A percentile compares a stretch with the other conserved stretches of the same genome.
phyloP scores from a whole-genome alignment of 2,113 vertebrate species.

The Pomatostomus ruficeps region DNA sequence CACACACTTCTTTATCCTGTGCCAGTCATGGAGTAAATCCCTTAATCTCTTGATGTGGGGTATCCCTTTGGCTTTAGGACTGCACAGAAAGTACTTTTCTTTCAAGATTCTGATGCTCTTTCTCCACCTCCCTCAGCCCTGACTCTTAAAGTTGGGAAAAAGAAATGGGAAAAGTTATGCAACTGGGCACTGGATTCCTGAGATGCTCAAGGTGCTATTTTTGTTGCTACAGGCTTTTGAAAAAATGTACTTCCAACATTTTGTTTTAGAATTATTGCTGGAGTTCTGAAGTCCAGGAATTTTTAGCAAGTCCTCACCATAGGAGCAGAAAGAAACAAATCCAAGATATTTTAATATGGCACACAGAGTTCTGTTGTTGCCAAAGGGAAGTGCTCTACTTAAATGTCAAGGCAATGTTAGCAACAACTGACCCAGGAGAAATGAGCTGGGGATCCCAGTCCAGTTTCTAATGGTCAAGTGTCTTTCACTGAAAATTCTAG shows the following conservation, averaged over 20 bases:
- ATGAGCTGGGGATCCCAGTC: background rate
- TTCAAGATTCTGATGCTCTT: background rate
- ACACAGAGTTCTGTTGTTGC: conserved; percentile 2
- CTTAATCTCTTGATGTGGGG: background rate
- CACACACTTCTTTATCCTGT: background rate
- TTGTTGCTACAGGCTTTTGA: conserved; percentile 43
- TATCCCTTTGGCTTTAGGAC: background rate
- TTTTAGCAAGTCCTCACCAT: conserved; percentile 56
- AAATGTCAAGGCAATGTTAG: conserved; percentile 10
- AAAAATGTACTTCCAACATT: conserved; percentile 58
- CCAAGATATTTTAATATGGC: conserved; percentile 41
- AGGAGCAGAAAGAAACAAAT: conserved; percentile 55
- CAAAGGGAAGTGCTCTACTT: conserved; percentile 29
- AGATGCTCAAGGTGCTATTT: conserved; percentile 56
- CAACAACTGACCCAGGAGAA: background rate
- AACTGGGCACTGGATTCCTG: conserved; percentile 25
- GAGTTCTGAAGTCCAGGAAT: conserved; percentile 59
- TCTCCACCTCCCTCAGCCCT: background rate
- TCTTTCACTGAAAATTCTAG: background rate
- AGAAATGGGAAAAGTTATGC: conserved; percentile 14
- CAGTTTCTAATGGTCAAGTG: background rate
- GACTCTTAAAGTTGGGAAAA: background rate
- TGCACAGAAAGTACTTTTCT: background rate
- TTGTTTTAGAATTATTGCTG: conserved; percentile 56
- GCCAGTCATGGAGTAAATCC: background rate